Conservation (phyloP, 1,140 invertebrate species). For the Drosophila subobscura region DNA sequence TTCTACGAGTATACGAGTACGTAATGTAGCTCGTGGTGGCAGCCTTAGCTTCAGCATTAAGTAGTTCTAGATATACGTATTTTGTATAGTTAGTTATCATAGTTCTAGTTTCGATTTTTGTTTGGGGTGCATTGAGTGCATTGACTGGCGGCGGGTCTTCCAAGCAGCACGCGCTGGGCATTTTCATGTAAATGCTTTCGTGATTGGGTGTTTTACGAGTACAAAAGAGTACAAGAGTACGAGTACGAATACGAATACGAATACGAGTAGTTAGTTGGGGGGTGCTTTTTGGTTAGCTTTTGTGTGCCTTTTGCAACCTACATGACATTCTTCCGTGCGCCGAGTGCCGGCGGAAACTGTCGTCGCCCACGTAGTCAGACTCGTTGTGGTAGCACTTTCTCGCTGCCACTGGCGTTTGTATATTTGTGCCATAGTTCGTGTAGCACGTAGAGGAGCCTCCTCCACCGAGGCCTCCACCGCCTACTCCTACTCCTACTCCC, state of each 20-base stretch:
- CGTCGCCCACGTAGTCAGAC: slow-evolving; percentile 69
- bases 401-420: slow-evolving; percentile 80
- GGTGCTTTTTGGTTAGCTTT: slow-evolving; percentile 26
- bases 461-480: slow-evolving; percentile 21
- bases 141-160: slow-evolving; percentile 18
- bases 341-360: slow-evolving; percentile 80
- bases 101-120: slow-evolving; percentile 15
- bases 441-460: slow-evolving; percentile 69
- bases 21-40: slow-evolving; percentile 60
- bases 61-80: slow-evolving; percentile 18
- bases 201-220: slow-evolving; percentile 25
- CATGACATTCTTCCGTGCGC: slow-evolving; percentile 83
- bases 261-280: slow-evolving; percentile 1
- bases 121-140: slow-evolving; percentile 42
- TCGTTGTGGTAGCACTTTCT: slow-evolving; percentile 82
- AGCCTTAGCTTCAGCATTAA: slow-evolving; percentile 37
- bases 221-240: background rate
- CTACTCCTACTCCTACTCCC: slow-evolving; percentile 9
- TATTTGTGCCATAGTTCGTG: slow-evolving; percentile 83
- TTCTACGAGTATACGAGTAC: no score
- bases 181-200: slow-evolving; percentile 75
- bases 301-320: slow-evolving; percentile 57
- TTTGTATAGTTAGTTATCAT: background rate
- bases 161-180: slow-evolving; percentile 59
- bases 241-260: slow-evolving; percentile 3